These are phyloP conservation scores for Poeciliopsis retropinna DNA, from an alignment of 2,113 vertebrate species.

Conservation along the genomic window DNA sequence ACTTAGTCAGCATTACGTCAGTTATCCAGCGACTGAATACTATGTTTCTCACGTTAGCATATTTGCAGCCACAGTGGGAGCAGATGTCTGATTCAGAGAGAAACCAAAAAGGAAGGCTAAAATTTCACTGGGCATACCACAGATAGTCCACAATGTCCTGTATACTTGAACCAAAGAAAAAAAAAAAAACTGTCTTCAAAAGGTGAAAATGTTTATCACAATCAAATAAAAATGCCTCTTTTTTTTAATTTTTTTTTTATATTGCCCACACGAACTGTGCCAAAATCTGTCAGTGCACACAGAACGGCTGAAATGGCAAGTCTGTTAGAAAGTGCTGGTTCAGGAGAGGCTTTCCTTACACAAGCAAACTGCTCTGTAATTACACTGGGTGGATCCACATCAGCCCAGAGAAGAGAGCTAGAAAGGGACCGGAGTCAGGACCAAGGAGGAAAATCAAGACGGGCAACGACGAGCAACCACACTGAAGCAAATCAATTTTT, in stretches of 20 bases:
- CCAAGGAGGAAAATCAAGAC: conserved; percentile 10
- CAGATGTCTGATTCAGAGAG: conserved; percentile 36
- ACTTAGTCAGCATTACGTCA: conserved; percentile 9
- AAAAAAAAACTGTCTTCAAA: background rate
- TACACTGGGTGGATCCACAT: conserved; percentile 76
- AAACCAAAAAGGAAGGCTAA: conserved; percentile 25
- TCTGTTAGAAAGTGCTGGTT: conserved; percentile 74
- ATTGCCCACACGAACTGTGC: conserved; percentile 12
- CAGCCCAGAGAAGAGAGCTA: conserved; percentile 31
- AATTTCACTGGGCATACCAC: background rate
- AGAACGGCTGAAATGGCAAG: conserved; percentile 70
- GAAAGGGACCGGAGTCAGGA: conserved; percentile 38
- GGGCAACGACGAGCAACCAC: background rate
- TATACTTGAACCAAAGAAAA: background rate
- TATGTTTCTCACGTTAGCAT: conserved; percentile 3
- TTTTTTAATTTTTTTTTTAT: background rate
- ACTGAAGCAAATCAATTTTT: conserved; percentile 3
- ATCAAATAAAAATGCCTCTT: conserved; percentile 15
- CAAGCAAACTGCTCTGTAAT: conserved; percentile 79
- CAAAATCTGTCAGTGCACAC: conserved; percentile 47
- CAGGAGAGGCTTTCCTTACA: conserved; percentile 74
- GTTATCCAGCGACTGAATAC: conserved; percentile 18
- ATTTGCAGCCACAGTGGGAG: conserved; percentile 17
- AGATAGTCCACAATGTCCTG: background rate
- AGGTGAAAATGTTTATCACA: conserved; percentile 11